Conservation (phyloP, 2,888 invertebrate genomes). For the Zygogramma bicolorata region DNA sequence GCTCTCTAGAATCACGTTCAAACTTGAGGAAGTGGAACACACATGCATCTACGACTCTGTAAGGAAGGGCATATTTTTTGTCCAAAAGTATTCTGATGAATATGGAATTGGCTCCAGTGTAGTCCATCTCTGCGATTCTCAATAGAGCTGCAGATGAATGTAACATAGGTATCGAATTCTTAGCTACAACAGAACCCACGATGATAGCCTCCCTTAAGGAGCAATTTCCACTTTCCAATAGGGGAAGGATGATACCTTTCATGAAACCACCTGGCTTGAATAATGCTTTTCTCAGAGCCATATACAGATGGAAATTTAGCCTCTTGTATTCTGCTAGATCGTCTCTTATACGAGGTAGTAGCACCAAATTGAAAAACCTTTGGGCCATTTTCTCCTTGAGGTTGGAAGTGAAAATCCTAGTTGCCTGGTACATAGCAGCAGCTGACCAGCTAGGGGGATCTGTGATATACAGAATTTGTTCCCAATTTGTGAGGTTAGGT, state of each 20-base stretch:
- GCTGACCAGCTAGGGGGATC: slow-evolving; percentile 98
- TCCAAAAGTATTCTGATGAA: slow-evolving; percentile 94
- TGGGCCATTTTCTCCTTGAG: slow-evolving; percentile 97
- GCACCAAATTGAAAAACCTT: slow-evolving; percentile 91
- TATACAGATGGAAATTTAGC: slow-evolving; percentile 96
- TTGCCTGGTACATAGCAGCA: slow-evolving; percentile 96
- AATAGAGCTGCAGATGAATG: slow-evolving; percentile 96
- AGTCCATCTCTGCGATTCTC: slow-evolving; percentile 98
- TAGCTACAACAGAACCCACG: slow-evolving; percentile 89
- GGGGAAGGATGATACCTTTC: slow-evolving; percentile 84
- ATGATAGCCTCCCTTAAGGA: slow-evolving; percentile 96
- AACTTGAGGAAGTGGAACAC: slow-evolving; percentile 95
- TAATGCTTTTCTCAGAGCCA: slow-evolving; percentile 90
- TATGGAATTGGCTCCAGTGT: slow-evolving; percentile 95
- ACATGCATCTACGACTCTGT: slow-evolving; percentile 92
- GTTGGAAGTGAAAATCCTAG: slow-evolving; percentile 96
- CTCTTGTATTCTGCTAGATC: slow-evolving; percentile 96
- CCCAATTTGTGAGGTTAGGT: slow-evolving; percentile 94
- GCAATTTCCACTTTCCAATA: slow-evolving; percentile 90
- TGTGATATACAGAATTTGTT: slow-evolving; percentile 55
- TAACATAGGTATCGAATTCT: slow-evolving; percentile 92
- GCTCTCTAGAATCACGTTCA: slow-evolving; percentile 81
- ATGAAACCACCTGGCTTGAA: slow-evolving; percentile 99
- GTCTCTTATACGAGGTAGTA: slow-evolving; percentile 92
- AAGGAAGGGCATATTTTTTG: slow-evolving; percentile 98